A percentile compares a stretch with the other conserved stretches of the same genome.
Conservation (phyloP, 2,888 invertebrate species). For the Ophion costatus region DNA sequence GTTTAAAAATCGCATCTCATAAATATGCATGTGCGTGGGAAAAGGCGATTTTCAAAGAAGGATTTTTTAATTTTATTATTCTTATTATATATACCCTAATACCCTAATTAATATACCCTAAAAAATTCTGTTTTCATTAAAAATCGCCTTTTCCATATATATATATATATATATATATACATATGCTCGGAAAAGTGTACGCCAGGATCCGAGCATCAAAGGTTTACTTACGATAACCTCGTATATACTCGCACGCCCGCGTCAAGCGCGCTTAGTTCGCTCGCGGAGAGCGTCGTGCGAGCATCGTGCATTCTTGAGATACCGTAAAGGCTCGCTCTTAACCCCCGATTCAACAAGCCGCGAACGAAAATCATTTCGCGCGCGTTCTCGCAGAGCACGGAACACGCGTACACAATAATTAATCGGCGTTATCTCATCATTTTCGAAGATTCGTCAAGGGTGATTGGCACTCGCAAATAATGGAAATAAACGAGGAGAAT, state of each 20-base stretch:
- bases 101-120: too few relatives aligned
- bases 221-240: neutral
- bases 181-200: neutral
- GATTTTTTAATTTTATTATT: too few relatives aligned
- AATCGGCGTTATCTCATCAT: slow-evolving; percentile 37
- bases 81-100: neutral
- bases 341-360: neutral
- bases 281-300: slow-evolving; percentile 58
- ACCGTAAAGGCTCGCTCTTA: neutral
- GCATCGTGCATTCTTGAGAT: slow-evolving; percentile 25
- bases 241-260: slow-evolving; percentile 54
- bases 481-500: slow-evolving; percentile 58
- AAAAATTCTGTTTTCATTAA: too few relatives aligned
- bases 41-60: too few relatives aligned
- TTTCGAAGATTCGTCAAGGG: neutral
- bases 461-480: slow-evolving; percentile 44
- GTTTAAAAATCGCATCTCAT: neutral
- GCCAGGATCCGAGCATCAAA: slow-evolving; percentile 3
- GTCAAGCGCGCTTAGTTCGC: slow-evolving; percentile 62
- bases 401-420: slow-evolving; percentile 1
- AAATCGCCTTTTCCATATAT: neutral
- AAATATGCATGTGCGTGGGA: too few relatives aligned
- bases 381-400: neutral
- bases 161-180: too few relatives aligned
- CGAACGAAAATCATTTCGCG: neutral